Base-by-base conservation (phyloP, 2,797 vertebrate species). In the Odontamblyopus lacepedii region DNA sequence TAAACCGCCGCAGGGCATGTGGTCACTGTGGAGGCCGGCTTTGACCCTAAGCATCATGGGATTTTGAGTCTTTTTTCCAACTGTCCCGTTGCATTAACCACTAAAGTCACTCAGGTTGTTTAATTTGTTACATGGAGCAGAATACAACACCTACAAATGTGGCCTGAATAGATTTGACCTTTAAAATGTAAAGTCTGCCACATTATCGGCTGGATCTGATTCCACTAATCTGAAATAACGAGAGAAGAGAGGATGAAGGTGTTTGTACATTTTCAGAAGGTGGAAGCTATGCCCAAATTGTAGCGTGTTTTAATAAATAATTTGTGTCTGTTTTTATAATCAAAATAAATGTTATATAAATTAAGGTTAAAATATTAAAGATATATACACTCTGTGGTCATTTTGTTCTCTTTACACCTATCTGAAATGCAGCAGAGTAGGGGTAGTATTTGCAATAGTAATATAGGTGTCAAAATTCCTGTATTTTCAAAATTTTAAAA, bases 141-240 rank as follows among this genome's bases (percentile, higher is more conserved):
- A 55, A 66, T 41, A 27, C 11, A 1, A 60, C 74, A 29, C 57
- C 63, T 77, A 75, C 63, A 70, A 38, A 15, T 50, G 11, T 62
- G 70, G 62, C 51, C 83, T 69, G 66, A 81, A 76, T 76, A 72
- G 60, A 56, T 66, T 85, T 67, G 27, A 83, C 69, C 71, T 79
- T 86, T 75, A 74, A 63, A 53, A 63, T 69, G 0, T 61, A 65
- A 72, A 69, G n/a, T 51, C 30, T 78, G 75, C 66, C 15, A 72
- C 57, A 63, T 2, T 32, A 53, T n/a, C 70, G 13, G 56, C 62
- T 48, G 35, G 41, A 44, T 23, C n/a, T 70, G 4, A 13, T 57
- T 73, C 16, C n/a, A 65, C 30, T 71, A 50, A 62, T 78, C 27
- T 27, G 23, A 70, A 18, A 19, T 76, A 63, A 0, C 0, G 18